A percentile compares a stretch with the other conserved stretches of the same genome.
Conservation (phyloP, 2,888 invertebrate species). For the Amblyjoppa proteus region DNA sequence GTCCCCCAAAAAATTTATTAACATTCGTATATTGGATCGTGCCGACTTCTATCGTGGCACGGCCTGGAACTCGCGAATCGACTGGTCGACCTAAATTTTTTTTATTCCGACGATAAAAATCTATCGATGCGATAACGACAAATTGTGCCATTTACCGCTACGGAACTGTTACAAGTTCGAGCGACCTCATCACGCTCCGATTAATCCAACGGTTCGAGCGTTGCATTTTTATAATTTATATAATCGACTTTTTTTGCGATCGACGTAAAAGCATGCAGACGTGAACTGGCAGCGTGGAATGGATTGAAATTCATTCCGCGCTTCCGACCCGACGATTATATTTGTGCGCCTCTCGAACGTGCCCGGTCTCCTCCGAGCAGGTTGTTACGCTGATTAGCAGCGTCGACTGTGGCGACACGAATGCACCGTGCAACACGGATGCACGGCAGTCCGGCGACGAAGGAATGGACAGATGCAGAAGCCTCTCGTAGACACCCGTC, state of each 20-base stretch:
- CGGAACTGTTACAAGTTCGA: not conserved
- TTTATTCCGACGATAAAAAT: not conserved
- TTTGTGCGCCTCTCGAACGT: slow-evolving; percentile 1
- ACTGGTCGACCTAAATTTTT: not conserved
- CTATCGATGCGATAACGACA: not conserved
- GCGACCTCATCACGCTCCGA: not conserved
- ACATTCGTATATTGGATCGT: slow-evolving; percentile 25
- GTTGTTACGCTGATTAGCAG: slow-evolving; percentile 74
- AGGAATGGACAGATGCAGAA: slow-evolving; percentile 52
- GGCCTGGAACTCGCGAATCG: not conserved
- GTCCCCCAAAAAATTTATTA: slow-evolving; percentile 23
- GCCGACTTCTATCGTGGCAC: slow-evolving; percentile 55
- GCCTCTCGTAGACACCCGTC: slow-evolving; percentile 47
- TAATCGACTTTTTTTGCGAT: not conserved
- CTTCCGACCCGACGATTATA: slow-evolving; percentile 44
- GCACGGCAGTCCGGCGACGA: slow-evolving; percentile 9
- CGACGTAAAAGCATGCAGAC: not conserved
- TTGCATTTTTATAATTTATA: not conserved
- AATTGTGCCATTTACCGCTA: not conserved
- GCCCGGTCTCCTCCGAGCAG: slow-evolving; percentile 64
- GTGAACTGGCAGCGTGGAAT: slow-evolving; percentile 8
- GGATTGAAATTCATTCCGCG: slow-evolving; percentile 16
- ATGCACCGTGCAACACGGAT: not conserved
- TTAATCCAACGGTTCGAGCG: not conserved
- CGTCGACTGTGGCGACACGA: slow-evolving; percentile 28